Conservation (phyloP, 2,113 vertebrate genomes). For the Zosterops hypoxanthus region DNA sequence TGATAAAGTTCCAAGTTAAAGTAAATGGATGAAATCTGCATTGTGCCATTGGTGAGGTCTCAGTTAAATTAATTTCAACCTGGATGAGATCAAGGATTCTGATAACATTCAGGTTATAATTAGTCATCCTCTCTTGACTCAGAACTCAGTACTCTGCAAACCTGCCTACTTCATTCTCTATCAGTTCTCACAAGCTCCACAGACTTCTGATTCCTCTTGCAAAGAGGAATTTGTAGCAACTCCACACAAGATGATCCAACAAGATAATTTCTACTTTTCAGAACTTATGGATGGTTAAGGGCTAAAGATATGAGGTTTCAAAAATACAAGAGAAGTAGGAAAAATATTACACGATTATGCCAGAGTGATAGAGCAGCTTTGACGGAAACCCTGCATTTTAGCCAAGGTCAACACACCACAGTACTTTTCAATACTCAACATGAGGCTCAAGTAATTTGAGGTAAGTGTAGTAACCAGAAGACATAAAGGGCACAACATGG, state of each 20-base stretch:
- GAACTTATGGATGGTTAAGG: not conserved
- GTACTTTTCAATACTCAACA: not conserved
- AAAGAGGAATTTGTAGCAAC: not conserved
- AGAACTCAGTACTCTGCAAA: not conserved
- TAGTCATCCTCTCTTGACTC: not conserved
- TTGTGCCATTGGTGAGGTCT: not conserved
- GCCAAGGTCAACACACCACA: not conserved
- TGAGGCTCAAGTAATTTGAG: not conserved
- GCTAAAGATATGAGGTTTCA: not conserved
- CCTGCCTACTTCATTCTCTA: not conserved
- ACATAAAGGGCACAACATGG: not conserved
- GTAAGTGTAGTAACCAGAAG: not conserved
- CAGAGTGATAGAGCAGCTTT: not conserved
- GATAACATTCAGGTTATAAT: not conserved
- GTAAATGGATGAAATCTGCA: not conserved
- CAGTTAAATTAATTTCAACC: not conserved
- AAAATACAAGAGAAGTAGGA: not conserved
- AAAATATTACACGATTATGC: not conserved
- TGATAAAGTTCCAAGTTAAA: not conserved
- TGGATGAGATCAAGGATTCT: not conserved
- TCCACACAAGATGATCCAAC: not conserved
- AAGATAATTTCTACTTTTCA: not conserved
- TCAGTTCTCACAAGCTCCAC: not conserved
- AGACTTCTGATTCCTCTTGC: not conserved
- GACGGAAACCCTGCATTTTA: not conserved